Conservation (phyloP, 2,888 invertebrate species). For the Drosophila mimica region DNA sequence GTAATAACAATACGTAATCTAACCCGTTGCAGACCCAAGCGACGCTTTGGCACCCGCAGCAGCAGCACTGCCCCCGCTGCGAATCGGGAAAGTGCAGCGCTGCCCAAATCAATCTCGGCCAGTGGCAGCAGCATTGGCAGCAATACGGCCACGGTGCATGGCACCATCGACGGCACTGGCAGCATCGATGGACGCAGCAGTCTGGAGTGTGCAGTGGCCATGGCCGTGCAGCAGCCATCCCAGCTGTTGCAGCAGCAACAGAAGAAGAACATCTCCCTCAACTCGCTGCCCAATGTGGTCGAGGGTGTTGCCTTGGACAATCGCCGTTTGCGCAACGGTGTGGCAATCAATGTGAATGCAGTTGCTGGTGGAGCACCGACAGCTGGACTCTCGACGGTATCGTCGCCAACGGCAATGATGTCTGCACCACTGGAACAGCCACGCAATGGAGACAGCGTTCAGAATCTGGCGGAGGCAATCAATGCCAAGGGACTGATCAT, state of each 20-base stretch:
- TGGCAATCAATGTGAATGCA: conserved; percentile 25
- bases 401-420: conserved; percentile 75
- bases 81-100: conserved; percentile 35
- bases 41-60: conserved; percentile 83
- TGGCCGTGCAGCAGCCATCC: conserved; percentile 53
- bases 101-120: conserved; percentile 76
- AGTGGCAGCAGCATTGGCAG: conserved; percentile 74
- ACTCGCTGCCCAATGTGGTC: conserved; percentile 81
- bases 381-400: conserved; percentile 63
- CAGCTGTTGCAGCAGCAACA: conserved; percentile 72
- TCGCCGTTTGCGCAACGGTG: conserved; percentile 62
- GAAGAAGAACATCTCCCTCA: conserved; percentile 80
- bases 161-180: conserved; percentile 47
- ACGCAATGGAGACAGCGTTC: conserved; percentile 70
- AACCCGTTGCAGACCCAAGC: conserved; percentile 74
- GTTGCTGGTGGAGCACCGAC: conserved; percentile 19
- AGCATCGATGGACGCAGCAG: conserved; percentile 73
- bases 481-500: conserved; percentile 86
- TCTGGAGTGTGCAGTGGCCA: conserved; percentile 56
- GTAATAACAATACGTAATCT: conserved; percentile 1
- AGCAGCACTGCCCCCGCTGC: conserved; percentile 44
- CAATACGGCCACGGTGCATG: conserved; percentile 19
- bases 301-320: conserved; percentile 79
- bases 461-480: conserved; percentile 65
- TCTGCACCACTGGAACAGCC: conserved; percentile 61